Base-by-base conservation (phyloP, 2,888 invertebrate genomes). In the Phragmatobia fuliginosa region DNA sequence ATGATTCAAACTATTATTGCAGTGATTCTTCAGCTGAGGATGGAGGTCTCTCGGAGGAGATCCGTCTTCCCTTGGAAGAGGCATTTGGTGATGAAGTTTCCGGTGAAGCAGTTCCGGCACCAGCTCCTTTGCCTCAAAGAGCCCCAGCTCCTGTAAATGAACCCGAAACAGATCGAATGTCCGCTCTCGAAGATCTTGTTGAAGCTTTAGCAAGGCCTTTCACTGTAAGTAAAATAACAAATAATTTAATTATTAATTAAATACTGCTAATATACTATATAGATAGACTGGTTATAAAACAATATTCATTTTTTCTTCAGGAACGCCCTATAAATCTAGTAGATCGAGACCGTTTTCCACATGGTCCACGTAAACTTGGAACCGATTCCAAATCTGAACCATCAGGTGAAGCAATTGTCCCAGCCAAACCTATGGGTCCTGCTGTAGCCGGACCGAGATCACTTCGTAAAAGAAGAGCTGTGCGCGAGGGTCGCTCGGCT, bases 401-500 rank as follows among this genome's bases (percentile, higher is more conserved):
- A 58, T 69, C 85, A 41, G 88, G 89, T 73, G 90, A 92, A 66
- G 79, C 88, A 76, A 84, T 96, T 92, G 82, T 97, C 94, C 78
- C 96, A 94, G 88, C 88, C 2, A 90, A 91, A 64, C 82, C 84
- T 0, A 91, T 95, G 33, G 96, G 96, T 66, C 96, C 96, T 14
- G 83, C 96, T 83, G 82, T 95, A 64, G 86, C 96, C 90, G 88
- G 96, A 90, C 80, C 96, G 21, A 95, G 96, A 74, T 94, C 94
- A 2, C 75, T 95, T 1, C 96, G 97, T 38, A 96, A 96, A 71
- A 95, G 97, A 38, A 95, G 97, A 64, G 95, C 96, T 52, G 96
- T 98, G 7, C 96, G 98, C 21, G 97, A 97, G 85, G 97, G 96
- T 1, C 96, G 98, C 66, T 98, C 97, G 75, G 97, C 98, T 3